A percentile compares a stretch with the other conserved stretches of the same genome.
Evolutionary conservation across 1,140 invertebrate genomes (phyloP).

Genomic region (Littorina saxatilis): DNA sequence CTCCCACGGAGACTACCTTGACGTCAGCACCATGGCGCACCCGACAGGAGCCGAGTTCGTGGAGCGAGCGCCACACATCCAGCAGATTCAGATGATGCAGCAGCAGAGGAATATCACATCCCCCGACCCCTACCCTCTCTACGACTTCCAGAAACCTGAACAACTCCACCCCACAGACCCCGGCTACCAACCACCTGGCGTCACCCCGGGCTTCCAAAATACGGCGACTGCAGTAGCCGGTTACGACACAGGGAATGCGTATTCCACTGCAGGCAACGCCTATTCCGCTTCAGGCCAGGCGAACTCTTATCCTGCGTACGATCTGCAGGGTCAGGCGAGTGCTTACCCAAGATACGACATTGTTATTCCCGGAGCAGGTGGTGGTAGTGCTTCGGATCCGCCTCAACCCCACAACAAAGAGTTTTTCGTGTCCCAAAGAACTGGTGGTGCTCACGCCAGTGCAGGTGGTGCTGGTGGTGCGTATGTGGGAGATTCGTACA

Average conservation of each 20-base stretch:
- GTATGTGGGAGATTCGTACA: background rate
- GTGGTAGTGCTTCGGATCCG: no score
- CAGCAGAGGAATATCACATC: background rate
- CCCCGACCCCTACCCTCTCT: background rate
- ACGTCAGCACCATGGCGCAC: background rate
- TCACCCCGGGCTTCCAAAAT: background rate
- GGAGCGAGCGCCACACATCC: background rate
- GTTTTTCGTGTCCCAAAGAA: background rate
- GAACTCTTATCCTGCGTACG: background rate
- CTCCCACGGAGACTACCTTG: background rate
- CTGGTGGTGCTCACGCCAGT: background rate
- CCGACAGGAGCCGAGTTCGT: background rate
- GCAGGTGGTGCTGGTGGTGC: background rate
- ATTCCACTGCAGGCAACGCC: background rate
- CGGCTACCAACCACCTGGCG: background rate
- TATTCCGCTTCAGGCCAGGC: background rate
- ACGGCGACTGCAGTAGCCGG: background rate
- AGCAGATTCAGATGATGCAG: constrained; percentile 2
- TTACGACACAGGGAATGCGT: background rate
- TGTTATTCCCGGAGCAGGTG: no score
- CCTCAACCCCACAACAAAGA: background rate
- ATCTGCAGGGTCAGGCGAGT: background rate
- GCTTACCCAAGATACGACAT: no score
- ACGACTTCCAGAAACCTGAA: background rate
- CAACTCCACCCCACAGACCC: background rate